Percentiles rank a stretch among this genome's conserved stretches.
Evolutionary conservation across 64 coral and sea anemone species (phyloP).

Genomic region (Dendronephthya gigantea): DNA sequence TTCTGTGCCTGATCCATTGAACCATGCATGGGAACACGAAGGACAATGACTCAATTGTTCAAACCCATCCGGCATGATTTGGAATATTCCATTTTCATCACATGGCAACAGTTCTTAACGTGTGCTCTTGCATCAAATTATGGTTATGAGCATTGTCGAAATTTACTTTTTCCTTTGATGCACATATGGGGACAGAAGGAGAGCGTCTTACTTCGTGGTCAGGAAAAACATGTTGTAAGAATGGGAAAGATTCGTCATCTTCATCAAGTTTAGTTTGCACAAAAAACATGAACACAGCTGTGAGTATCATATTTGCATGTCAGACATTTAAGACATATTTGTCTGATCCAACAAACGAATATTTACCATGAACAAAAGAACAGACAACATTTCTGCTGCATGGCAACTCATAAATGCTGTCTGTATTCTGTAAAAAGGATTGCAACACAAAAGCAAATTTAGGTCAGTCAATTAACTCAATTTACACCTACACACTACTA

Average conservation of each 20-base stretch:
- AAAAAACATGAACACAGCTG: background rate
- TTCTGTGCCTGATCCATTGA: too few relatives aligned
- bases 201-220: background rate
- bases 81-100: background rate
- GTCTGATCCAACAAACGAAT: background rate
- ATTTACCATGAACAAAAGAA: background rate
- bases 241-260: background rate
- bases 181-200: background rate
- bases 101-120: background rate
- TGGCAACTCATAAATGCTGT: background rate
- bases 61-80: background rate
- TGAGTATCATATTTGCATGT: background rate
- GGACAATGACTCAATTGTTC: background rate
- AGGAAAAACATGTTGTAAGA: background rate
- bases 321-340: background rate
- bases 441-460: too few relatives aligned
- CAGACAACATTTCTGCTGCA: background rate
- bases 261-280: background rate
- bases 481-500: too few relatives aligned
- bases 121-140: background rate
- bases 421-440: background rate
- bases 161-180: background rate
- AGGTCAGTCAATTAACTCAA: too few relatives aligned
- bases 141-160: background rate
- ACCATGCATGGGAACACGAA: background rate